Conservation (phyloP, 2,113 vertebrate genomes). For the Trematomus loennbergii region DNA sequence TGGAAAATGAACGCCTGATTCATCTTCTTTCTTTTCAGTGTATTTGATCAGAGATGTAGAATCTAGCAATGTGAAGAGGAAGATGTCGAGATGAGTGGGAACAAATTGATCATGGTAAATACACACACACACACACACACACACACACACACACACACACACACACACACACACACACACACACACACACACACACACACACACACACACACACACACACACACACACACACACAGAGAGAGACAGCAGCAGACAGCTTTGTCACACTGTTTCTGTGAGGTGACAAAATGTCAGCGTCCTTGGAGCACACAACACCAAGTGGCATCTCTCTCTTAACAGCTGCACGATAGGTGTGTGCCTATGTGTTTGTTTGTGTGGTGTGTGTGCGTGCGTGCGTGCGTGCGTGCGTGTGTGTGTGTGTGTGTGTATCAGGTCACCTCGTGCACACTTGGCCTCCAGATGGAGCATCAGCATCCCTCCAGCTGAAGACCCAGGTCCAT, state of each 20-base stretch:
- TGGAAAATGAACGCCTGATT: background rate
- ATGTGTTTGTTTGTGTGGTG: too few species aligned
- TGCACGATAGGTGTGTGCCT: background rate
- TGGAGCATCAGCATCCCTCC: constrained; percentile 26
- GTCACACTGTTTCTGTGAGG: constrained; percentile 27
- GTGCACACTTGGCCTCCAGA: constrained; percentile 25
- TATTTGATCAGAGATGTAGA: background rate
- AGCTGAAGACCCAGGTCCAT: constrained; percentile 39
- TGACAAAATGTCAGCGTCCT: constrained; percentile 38
- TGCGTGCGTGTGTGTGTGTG: constrained; percentile 8
- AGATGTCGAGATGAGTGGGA: background rate
- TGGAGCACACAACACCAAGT: constrained; percentile 13
- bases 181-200: background rate
- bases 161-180: background rate
- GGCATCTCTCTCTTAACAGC: background rate
- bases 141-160: background rate
- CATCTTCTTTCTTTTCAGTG: background rate
- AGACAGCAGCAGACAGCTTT: constrained; percentile 6
- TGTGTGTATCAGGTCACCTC: constrained; percentile 26
- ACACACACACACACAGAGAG: background rate
- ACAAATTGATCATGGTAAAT: background rate
- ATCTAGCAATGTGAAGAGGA: background rate
- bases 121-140: background rate
- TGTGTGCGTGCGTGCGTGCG: too few species aligned
- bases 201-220: constrained; percentile 1